Percentiles rank a stretch among this genome's conserved stretches.
Evolutionary conservation across 2,888 invertebrate species (phyloP).

Genomic region (Lasioglossum marginatum): DNA sequence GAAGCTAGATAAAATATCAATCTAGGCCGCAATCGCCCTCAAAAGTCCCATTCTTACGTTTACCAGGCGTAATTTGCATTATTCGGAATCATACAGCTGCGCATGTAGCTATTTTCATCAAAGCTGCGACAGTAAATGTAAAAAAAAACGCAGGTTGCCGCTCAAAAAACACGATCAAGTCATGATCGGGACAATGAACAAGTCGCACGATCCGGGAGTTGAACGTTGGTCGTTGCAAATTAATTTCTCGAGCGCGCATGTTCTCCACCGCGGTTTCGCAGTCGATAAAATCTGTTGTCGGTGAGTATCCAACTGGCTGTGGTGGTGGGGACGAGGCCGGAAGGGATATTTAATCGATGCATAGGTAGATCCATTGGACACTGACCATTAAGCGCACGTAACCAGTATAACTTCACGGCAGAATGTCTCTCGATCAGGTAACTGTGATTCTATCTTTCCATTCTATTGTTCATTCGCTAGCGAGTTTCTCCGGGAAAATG

Average conservation of each 20-base stretch:
- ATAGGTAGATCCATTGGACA: conserved; percentile 13
- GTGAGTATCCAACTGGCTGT: background rate
- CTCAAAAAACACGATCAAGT: background rate
- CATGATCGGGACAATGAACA: background rate
- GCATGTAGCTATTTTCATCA: too few species aligned
- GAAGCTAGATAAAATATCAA: too few species aligned
- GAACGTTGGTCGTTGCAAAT: background rate
- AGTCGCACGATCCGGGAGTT: background rate
- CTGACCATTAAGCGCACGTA: conserved; percentile 23
- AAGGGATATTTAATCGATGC: conserved; percentile 34
- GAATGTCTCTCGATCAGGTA: conserved; percentile 86
- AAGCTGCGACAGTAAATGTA: too few species aligned
- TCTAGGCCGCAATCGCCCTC: too few species aligned
- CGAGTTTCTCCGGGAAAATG: background rate
- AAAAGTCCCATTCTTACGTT: too few species aligned
- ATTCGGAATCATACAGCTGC: too few species aligned
- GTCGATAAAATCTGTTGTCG: background rate
- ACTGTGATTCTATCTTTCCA: conserved; percentile 63
- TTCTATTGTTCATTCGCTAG: background rate
- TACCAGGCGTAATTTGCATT: too few species aligned
- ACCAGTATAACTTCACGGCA: conserved; percentile 14
- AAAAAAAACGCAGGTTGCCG: too few species aligned
- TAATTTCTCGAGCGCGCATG: background rate
- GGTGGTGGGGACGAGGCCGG: conserved; percentile 1
- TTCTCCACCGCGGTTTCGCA: background rate